Conservation (phyloP, 2,113 vertebrate genomes). For the Phasianus colchicus region DNA sequence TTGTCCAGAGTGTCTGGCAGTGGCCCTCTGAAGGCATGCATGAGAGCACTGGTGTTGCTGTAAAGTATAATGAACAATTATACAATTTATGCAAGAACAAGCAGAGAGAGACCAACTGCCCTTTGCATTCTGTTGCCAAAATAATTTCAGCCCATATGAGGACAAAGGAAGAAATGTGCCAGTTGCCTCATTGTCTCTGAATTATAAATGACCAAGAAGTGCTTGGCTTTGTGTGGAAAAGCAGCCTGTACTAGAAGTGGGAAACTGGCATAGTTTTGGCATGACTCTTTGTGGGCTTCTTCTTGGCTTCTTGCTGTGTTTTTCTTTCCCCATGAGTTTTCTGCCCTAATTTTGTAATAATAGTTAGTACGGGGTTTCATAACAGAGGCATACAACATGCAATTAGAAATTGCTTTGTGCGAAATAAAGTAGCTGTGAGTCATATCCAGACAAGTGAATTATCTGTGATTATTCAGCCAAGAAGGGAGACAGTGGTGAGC, state of each 20-base stretch:
- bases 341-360: slow-evolving; percentile 68
- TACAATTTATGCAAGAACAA: background rate
- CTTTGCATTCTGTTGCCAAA: background rate
- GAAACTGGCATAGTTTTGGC: background rate
- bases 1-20: background rate
- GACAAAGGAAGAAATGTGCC: background rate
- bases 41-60: background rate
- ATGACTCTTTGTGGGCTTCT: background rate
- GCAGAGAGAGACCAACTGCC: background rate
- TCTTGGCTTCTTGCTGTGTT: background rate
- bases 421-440: slow-evolving; percentile 68
- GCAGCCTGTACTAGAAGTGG: background rate
- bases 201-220: background rate
- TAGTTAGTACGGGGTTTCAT: slow-evolving; percentile 32
- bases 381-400: slow-evolving; percentile 65
- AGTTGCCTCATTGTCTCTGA: background rate
- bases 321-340: slow-evolving; percentile 42
- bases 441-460: slow-evolving; percentile 70
- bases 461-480: slow-evolving; percentile 63
- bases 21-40: background rate
- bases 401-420: slow-evolving; percentile 68
- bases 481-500: slow-evolving; percentile 35
- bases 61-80: background rate
- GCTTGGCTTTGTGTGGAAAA: background rate
- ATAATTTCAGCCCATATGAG: background rate